Evolutionary conservation across 2,797 vertebrate species (phyloP).

Genomic region (Prionace glauca): DNA sequence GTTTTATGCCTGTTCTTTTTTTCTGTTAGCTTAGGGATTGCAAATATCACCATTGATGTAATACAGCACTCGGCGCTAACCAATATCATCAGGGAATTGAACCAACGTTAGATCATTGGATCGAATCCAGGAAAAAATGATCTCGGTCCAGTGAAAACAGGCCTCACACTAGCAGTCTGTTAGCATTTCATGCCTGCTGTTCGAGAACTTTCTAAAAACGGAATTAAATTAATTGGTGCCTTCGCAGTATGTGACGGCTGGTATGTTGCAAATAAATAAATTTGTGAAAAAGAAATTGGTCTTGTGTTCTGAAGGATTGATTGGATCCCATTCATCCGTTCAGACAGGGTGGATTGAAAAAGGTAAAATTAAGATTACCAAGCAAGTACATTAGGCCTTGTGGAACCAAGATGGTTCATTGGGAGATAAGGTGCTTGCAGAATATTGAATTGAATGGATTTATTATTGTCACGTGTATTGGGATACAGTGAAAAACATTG

Average conservation of each 20-base stretch:
- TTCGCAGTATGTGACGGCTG: neutral
- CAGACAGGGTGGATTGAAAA: neutral
- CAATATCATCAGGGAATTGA: conserved; percentile 25
- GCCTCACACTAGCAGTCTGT: conserved; percentile 21
- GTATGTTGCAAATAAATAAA: neutral
- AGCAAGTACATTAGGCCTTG: neutral
- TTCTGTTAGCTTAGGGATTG: neutral
- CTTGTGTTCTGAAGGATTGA: neutral
- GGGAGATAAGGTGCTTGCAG: neutral
- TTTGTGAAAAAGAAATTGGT: neutral
- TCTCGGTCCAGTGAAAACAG: conserved; percentile 3
- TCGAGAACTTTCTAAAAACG: neutral
- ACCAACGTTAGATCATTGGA: conserved; percentile 24
- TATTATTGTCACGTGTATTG: too few species aligned
- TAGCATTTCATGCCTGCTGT: neutral
- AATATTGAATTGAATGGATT: too few species aligned
- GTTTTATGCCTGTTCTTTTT: neutral
- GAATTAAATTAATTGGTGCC: neutral
- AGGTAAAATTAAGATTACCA: neutral
- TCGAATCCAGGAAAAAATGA: neutral
- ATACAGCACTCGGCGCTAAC: neutral
- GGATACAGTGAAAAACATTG: too few species aligned
- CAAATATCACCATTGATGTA: conserved; percentile 22
- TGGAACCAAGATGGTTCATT: neutral
- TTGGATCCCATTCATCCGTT: neutral